phyloP scores from a whole-genome alignment of 2,888 invertebrate species.

The Melinaea menophilus region DNA sequence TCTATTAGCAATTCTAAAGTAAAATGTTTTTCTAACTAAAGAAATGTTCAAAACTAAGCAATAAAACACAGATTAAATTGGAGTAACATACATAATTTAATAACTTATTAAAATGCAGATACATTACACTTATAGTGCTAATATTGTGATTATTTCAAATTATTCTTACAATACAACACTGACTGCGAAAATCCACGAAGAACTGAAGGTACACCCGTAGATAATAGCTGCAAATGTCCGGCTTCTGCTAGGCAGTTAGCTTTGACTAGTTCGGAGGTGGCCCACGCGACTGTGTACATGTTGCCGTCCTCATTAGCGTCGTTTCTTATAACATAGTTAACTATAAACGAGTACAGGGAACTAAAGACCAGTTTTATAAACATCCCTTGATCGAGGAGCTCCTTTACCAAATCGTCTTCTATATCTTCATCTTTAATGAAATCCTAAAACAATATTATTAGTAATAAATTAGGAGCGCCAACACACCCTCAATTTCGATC shows the following conservation, averaged over 20 bases:
- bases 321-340: slow-evolving; percentile 50
- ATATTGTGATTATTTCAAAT: slow-evolving; percentile 24
- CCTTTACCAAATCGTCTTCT: slow-evolving; percentile 58
- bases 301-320: slow-evolving; percentile 35
- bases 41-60: neutral
- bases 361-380: slow-evolving; percentile 59
- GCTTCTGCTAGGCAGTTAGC: slow-evolving; percentile 61
- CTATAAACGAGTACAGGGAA: slow-evolving; percentile 51
- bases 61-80: neutral
- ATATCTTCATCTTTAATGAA: slow-evolving; percentile 45
- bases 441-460: slow-evolving; percentile 45
- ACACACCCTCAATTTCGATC: no score
- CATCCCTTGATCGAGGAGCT: slow-evolving; percentile 58
- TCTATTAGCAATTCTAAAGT: no score
- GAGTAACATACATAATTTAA: slow-evolving; percentile 25
- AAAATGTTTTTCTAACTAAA: no score
- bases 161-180: slow-evolving; percentile 51
- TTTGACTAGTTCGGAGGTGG: slow-evolving; percentile 47
- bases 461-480: no score
- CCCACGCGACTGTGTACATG: slow-evolving; percentile 53
- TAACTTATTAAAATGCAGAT: slow-evolving; percentile 24
- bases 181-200: slow-evolving; percentile 62
- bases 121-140: slow-evolving; percentile 9
- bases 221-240: slow-evolving; percentile 56
- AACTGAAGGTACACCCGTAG: slow-evolving; percentile 51